Evolutionary conservation across 64 coral and sea anemone species (phyloP), one percentile per base, ranked within the genome.

Genomic region (Pachyseris speciosa): DNA sequence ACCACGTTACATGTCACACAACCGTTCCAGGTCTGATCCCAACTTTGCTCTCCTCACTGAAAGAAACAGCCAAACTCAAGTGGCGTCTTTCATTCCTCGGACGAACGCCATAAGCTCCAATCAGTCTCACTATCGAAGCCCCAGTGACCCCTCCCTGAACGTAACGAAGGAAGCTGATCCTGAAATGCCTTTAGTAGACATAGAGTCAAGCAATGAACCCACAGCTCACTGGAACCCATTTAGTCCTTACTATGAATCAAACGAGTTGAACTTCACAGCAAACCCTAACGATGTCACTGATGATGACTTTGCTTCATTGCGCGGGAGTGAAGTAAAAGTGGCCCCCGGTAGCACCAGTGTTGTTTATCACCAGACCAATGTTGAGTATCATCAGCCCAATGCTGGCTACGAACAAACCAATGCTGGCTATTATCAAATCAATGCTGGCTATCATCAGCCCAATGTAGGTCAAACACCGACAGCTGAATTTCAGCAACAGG

Each of bases 71-170:
- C 50, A 81, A 16, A 32, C 4, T 22, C 49, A 61, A 39, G 13
- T 57, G 31, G 10, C 51, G 24, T 61, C 51, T 37, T 20, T 60
- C 10, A 60, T 20, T 22, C 37, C 77, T 39, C 34, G 16, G 22
- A 51, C 52, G 2, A 81, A 60, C 52, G 47, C 42, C 9, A 71
- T n/a, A 36, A 68, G 42, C 25, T 79, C 74, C 45, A 49, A 69
- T 22, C 33, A 37, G 7, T 40, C 78, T 8, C 75, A 84, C 25
- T 29, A 84, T 69, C 89, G 89, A 50, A 84, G 72, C 10, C 89
- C 89, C n/a, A 91, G 89, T 91, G 89, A 91, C 77, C 89, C 89
- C 12, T 67, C 73, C 6, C 89, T 91, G 10, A 74, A 69, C 25
- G 65, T 72, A 11, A 17, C 51, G 6, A 69, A 64, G 17, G 77